Conservation (phyloP, 2,113 vertebrate species). For the Junco hyemalis region DNA sequence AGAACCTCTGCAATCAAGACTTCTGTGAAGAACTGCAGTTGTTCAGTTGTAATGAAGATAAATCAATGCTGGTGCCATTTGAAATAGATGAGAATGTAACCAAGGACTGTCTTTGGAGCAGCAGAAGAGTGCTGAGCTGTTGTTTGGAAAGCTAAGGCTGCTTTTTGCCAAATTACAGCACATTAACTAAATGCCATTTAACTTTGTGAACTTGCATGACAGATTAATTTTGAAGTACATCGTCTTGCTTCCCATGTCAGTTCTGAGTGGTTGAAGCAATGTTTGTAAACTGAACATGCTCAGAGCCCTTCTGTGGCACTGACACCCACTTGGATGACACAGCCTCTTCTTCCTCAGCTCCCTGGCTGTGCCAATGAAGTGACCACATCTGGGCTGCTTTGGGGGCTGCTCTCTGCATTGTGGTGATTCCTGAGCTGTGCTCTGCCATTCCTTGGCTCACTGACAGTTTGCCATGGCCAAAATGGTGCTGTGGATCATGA, state of each 20-base stretch:
- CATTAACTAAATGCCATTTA: not conserved
- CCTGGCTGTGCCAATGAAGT: not conserved
- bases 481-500: not conserved
- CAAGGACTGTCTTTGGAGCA: not conserved
- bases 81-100: not conserved
- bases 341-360: not conserved
- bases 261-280: not conserved
- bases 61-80: not conserved
- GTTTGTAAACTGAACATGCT: rapidly evolving
- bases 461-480: not conserved
- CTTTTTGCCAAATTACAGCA: not conserved
- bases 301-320: not conserved
- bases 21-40: not conserved
- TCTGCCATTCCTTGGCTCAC: not conserved
- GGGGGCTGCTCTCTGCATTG: not conserved
- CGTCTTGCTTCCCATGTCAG: not conserved
- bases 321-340: not conserved
- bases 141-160: not conserved
- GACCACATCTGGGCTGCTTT: not conserved
- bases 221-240: not conserved
- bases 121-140: not conserved
- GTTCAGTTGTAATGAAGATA: not conserved
- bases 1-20: not conserved
- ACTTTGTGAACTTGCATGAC: not conserved
- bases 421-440: not conserved